Evolutionary conservation across 2,888 invertebrate species (phyloP).

Genomic region (Brenthis daphne): DNA sequence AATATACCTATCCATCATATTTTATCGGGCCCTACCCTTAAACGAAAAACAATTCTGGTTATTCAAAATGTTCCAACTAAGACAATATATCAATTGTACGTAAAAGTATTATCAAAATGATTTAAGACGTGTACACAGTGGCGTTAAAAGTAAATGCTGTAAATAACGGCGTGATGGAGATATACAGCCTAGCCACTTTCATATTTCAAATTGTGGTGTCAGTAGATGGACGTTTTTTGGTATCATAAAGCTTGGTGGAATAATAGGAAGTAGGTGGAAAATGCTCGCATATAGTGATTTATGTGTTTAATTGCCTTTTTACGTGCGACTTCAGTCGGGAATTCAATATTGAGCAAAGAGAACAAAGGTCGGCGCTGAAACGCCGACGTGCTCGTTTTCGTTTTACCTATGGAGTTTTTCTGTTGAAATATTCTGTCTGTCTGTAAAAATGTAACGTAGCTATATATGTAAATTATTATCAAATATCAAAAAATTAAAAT

Average conservation of each 20-base stretch:
- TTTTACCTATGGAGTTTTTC: constrained; percentile 18
- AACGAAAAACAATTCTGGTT: background rate
- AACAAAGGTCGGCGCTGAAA: constrained; percentile 53
- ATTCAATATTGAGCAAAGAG: constrained; percentile 75
- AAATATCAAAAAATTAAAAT: no score
- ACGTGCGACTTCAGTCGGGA: constrained; percentile 58
- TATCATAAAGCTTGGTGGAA: constrained; percentile 58
- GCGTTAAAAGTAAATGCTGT: constrained; percentile 67
- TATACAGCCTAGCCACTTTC: constrained; percentile 75
- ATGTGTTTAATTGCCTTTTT: constrained; percentile 74
- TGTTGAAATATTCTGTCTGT: constrained; percentile 52
- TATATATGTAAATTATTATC: no score
- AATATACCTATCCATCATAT: no score
- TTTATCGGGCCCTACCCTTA: no score
- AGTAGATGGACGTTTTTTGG: constrained; percentile 44
- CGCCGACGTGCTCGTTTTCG: constrained; percentile 45
- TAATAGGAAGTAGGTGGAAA: constrained; percentile 57
- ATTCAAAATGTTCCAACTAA: constrained; percentile 52
- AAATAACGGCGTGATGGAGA: constrained; percentile 67
- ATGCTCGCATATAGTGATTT: constrained; percentile 70
- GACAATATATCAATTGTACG: constrained; percentile 59
- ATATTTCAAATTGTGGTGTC: constrained; percentile 75
- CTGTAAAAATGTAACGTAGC: background rate
- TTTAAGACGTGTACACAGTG: constrained; percentile 65
- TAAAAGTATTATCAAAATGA: constrained; percentile 47